phyloP scores from a whole-genome alignment of 1,140 invertebrate species.

The Heliconius hewitsoni region DNA sequence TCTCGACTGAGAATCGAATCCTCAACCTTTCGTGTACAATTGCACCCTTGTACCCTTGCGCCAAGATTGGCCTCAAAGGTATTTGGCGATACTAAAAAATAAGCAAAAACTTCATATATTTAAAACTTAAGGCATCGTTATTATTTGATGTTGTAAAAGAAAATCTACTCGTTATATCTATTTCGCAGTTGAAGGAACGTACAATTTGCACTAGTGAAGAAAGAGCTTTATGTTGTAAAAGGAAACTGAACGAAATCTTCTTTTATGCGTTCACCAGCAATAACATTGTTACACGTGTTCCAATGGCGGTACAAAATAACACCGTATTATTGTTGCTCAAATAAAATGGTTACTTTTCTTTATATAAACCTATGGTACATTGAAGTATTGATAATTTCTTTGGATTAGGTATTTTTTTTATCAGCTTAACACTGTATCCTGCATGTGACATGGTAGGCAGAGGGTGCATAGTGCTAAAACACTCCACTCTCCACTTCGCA shows the following conservation, averaged over 20 bases:
- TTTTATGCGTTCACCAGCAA: neutral
- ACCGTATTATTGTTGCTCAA: neutral
- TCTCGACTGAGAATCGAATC: no score
- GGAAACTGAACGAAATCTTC: constrained; percentile 4
- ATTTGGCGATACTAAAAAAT: neutral
- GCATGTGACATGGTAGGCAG: no score
- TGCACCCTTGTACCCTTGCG: no score
- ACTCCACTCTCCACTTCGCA: no score
- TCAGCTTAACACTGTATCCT: no score
- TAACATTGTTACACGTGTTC: constrained; percentile 3
- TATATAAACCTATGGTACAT: neutral
- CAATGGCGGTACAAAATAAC: neutral
- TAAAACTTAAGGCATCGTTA: neutral
- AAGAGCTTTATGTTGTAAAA: neutral
- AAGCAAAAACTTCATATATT: neutral
- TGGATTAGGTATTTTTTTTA: no score
- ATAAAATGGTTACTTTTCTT: neutral
- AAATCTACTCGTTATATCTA: neutral
- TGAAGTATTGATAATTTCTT: neutral
- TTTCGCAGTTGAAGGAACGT: neutral
- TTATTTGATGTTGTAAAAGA: neutral
- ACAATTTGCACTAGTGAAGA: neutral
- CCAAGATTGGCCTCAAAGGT: neutral
- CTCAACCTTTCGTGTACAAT: no score
- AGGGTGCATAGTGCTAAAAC: no score